phyloP scores from a whole-genome alignment of 2,113 vertebrate genomes.

The Tringa solitaria region DNA sequence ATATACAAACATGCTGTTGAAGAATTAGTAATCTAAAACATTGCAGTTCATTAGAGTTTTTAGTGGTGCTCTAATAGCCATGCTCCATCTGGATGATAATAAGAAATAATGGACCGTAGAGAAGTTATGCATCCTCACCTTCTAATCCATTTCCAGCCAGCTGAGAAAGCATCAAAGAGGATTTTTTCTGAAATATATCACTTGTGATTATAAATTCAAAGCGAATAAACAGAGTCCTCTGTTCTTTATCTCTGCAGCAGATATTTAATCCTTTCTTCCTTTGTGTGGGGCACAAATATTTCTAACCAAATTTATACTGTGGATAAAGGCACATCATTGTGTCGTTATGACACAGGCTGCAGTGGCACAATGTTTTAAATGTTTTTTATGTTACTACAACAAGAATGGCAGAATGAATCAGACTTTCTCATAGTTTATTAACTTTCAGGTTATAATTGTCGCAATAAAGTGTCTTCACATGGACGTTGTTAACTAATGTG shows the following conservation, averaged over 20 bases:
- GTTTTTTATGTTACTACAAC: constrained; percentile 9
- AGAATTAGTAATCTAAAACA: constrained; percentile 20
- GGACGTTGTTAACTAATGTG: neutral
- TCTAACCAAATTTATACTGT: neutral
- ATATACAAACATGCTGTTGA: constrained; percentile 8
- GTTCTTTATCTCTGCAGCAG: neutral
- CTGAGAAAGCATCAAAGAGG: neutral
- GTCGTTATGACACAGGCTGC: constrained; percentile 7
- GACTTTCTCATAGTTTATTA: neutral
- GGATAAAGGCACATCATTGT: neutral
- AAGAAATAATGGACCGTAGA: constrained; percentile 19
- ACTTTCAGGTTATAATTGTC: neutral
- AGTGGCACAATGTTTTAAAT: neutral
- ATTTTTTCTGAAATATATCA: neutral
- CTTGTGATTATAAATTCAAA: neutral
- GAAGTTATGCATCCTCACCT: constrained; percentile 24
- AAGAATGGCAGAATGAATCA: neutral
- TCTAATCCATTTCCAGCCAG: constrained; percentile 40
- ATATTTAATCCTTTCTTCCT: constrained; percentile 7
- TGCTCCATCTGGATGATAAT: constrained; percentile 21
- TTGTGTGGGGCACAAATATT: neutral
- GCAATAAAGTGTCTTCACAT: neutral
- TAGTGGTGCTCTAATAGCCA: neutral
- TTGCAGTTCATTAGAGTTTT: constrained; percentile 25
- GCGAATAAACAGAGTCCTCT: neutral